These are phyloP conservation scores for Oryzias sinensis DNA, from an alignment of 2,797 vertebrate species.

Conservation along the genomic window DNA sequence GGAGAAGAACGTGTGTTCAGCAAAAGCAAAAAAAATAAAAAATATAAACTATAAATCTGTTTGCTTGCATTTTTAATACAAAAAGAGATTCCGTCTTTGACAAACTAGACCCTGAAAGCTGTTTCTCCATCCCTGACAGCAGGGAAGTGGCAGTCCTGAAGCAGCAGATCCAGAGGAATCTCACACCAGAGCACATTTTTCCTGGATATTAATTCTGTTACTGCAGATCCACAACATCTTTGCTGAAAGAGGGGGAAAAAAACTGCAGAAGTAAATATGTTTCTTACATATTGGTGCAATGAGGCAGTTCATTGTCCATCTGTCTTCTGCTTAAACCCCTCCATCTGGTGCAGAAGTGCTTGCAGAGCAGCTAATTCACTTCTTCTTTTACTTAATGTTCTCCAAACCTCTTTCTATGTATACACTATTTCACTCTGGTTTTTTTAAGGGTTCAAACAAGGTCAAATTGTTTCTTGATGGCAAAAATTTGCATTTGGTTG, in stretches of 20 bases:
- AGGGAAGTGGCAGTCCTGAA: too few relatives aligned
- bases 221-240: conserved; percentile 12
- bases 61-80: too few relatives aligned
- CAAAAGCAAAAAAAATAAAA: too few relatives aligned
- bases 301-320: conserved; percentile 64
- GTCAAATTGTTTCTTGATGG: background rate
- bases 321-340: conserved; percentile 53
- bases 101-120: too few relatives aligned
- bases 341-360: conserved; percentile 51
- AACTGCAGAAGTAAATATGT: conserved; percentile 41
- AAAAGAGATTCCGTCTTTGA: too few relatives aligned
- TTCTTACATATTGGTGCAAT: conserved; percentile 50
- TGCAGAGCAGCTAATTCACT: conserved; percentile 25
- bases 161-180: too few relatives aligned
- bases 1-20: too few relatives aligned
- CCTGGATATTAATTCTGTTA: conserved; percentile 9
- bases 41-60: too few relatives aligned
- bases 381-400: conserved; percentile 21
- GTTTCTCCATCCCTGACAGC: too few relatives aligned
- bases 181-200: background rate
- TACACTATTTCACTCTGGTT: background rate
- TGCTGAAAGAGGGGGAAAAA: conserved; percentile 26
- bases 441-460: background rate
- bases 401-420: background rate
- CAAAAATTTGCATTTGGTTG: background rate